These are phyloP conservation scores for Lytechinus variegatus DNA, from an alignment of 35 echinoderm and acorn worm species.

Conservation along the genomic window DNA sequence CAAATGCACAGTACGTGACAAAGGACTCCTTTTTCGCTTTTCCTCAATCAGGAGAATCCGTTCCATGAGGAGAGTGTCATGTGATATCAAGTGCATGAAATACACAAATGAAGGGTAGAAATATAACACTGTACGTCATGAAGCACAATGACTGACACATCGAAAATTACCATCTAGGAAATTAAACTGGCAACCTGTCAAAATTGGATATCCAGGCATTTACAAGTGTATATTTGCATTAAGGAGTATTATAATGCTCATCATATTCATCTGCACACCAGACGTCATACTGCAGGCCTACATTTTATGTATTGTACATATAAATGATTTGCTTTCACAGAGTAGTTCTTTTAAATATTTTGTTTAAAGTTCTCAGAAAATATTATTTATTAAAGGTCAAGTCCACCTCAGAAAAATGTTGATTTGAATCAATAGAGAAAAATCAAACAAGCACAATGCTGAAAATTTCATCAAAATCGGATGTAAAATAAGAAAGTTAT, in stretches of 20 bases:
- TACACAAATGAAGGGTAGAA: not conserved
- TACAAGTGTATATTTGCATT: not conserved
- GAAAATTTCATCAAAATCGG: too few species aligned
- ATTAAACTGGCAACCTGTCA: not conserved
- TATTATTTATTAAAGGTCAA: too few species aligned
- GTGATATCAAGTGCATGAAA: not conserved
- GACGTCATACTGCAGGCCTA: not conserved
- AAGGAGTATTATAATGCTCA: not conserved
- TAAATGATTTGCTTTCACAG: too few species aligned
- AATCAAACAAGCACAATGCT: too few species aligned
- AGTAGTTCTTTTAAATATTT: too few species aligned
- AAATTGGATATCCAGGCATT: not conserved
- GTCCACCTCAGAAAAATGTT: too few species aligned
- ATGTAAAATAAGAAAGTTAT: too few species aligned
- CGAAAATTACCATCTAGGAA: not conserved
- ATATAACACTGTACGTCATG: not conserved
- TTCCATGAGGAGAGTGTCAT: not conserved
- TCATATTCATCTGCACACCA: not conserved
- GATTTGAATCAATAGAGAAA: too few species aligned
- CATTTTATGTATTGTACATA: not conserved
- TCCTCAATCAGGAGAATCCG: not conserved
- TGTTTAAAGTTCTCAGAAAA: too few species aligned
- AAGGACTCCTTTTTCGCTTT: too few species aligned
- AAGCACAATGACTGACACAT: not conserved
- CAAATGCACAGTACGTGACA: too few species aligned